phyloP scores from a whole-genome alignment of 2,113 vertebrate genomes.

The Loxodonta africana region DNA sequence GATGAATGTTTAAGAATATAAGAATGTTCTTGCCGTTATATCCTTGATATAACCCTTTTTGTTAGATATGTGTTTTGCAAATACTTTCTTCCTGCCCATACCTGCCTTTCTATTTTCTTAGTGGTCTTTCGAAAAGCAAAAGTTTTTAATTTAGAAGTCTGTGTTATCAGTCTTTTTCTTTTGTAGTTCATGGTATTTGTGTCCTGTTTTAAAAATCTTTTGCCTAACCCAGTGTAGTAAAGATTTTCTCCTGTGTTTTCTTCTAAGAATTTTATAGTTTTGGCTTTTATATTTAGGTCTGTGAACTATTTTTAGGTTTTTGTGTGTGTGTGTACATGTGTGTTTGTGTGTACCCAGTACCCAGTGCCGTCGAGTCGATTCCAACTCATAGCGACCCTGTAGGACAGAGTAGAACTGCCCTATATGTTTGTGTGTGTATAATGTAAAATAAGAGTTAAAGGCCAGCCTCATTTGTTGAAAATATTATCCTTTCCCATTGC shows the following conservation, averaged over 20 bases:
- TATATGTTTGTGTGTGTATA: background rate
- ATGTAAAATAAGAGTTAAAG: background rate
- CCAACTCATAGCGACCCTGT: too few species aligned
- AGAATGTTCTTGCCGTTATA: background rate
- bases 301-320: background rate
- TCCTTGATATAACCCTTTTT: background rate
- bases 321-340: background rate
- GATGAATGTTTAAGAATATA: background rate
- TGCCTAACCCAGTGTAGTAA: background rate
- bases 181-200: background rate
- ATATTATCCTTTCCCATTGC: background rate
- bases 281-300: slow-evolving; percentile 18
- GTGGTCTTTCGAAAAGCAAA: background rate
- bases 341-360: too few species aligned
- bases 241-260: slow-evolving; percentile 18
- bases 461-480: background rate
- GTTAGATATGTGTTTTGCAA: background rate
- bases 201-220: background rate
- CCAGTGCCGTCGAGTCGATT: too few species aligned
- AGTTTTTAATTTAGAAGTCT: background rate
- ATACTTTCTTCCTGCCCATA: background rate
- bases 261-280: slow-evolving; percentile 24
- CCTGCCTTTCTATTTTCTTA: background rate
- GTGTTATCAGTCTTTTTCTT: slow-evolving; percentile 5
- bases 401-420: too few species aligned